phyloP scores from a whole-genome alignment of 2,797 vertebrate genomes.

The Pseudomugil gertrudae region DNA sequence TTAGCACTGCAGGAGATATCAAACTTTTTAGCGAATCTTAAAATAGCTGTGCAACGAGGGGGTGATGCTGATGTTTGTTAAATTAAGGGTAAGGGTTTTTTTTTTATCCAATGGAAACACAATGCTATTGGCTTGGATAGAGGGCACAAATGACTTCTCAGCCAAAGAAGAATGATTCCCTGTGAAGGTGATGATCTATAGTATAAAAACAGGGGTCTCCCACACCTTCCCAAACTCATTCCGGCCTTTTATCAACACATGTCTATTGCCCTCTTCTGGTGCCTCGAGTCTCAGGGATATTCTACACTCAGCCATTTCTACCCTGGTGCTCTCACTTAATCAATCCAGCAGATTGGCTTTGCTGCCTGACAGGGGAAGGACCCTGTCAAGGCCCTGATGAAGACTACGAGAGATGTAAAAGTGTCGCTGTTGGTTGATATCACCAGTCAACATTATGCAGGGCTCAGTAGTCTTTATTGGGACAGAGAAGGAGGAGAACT shows the following conservation, averaged over 20 bases:
- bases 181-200: constrained; percentile 67
- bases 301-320: constrained; percentile 76
- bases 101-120: constrained; percentile 20
- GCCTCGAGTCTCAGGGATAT: constrained; percentile 56
- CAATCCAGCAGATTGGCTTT: constrained; percentile 79
- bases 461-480: constrained; percentile 65
- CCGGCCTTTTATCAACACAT: constrained; percentile 44
- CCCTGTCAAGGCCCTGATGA: constrained; percentile 75
- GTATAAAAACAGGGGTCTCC: constrained; percentile 55
- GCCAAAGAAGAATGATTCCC: constrained; percentile 41
- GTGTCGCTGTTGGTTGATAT: constrained; percentile 77
- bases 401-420: constrained; percentile 80
- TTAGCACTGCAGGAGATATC: constrained; percentile 79
- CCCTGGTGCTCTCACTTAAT: constrained; percentile 76
- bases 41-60: constrained; percentile 64
- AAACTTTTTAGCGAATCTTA: constrained; percentile 75
- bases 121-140: constrained; percentile 21
- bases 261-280: constrained; percentile 43
- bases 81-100: constrained; percentile 40
- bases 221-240: constrained; percentile 46
- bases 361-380: constrained; percentile 78
- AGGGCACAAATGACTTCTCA: constrained; percentile 41
- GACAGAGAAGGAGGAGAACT: constrained; percentile 35
- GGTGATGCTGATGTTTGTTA: constrained; percentile 42
- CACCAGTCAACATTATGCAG: constrained; percentile 66